These are phyloP conservation scores for Xanthorhoe spadicearia DNA, from an alignment of 2,888 invertebrate genomes.

Conservation along the genomic window DNA sequence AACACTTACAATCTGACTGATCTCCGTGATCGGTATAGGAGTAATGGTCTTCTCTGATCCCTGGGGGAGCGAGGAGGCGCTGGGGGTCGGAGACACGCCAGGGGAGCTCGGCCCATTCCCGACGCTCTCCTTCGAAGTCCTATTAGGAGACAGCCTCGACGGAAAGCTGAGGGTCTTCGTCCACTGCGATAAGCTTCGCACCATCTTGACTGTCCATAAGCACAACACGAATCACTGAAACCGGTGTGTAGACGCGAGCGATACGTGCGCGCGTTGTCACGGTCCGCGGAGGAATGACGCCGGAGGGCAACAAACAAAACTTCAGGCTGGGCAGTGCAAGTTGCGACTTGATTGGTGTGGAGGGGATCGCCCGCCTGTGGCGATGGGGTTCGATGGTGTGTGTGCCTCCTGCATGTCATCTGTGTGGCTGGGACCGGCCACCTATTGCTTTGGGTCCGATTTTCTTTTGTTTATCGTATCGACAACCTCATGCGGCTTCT, in stretches of 20 bases:
- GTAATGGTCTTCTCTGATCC: conserved; percentile 83
- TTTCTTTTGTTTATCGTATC: conserved; percentile 73
- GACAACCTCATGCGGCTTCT: conserved; percentile 49
- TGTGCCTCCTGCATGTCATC: conserved; percentile 34
- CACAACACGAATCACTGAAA: conserved; percentile 79
- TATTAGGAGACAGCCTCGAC: conserved; percentile 92
- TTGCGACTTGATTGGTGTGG: conserved; percentile 67
- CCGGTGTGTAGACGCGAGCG: conserved; percentile 53
- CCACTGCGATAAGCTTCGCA: conserved; percentile 95
- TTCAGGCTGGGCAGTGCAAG: conserved; percentile 66
- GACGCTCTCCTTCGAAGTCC: conserved; percentile 89
- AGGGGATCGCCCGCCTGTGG: conserved; percentile 49
- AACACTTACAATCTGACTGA: conserved; percentile 88
- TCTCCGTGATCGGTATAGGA: conserved; percentile 87
- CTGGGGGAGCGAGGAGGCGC: conserved; percentile 84
- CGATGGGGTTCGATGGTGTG: conserved; percentile 44
- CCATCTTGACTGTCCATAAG: conserved; percentile 87
- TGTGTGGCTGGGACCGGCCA: conserved; percentile 52
- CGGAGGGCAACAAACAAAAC: conserved; percentile 61
- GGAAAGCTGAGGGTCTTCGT: conserved; percentile 96
- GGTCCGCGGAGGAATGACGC: conserved; percentile 73
- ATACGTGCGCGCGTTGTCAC: conserved; percentile 65
- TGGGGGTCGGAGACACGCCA: conserved; percentile 87
- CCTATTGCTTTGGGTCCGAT: conserved; percentile 61
- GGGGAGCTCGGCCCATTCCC: conserved; percentile 84